Evolutionary conservation across 2,797 vertebrate species (phyloP).

Genomic region (Poeciliopsis infans): DNA sequence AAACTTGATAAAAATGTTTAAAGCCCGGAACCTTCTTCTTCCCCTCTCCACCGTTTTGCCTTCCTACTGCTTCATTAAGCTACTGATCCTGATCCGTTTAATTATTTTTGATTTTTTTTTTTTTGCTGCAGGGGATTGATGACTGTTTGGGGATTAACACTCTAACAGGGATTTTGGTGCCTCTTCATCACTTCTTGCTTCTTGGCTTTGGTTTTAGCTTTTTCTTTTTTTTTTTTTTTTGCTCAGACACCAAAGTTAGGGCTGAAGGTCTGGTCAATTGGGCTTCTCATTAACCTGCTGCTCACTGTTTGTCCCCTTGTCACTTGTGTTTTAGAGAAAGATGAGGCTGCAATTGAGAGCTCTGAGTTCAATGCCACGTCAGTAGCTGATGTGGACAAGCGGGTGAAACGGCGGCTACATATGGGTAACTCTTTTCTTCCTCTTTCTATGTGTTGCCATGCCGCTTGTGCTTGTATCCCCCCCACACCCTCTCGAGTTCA

Average conservation of each 20-base stretch:
- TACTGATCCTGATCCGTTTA: constrained; percentile 67
- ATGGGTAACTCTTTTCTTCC: constrained; percentile 99
- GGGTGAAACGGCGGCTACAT: constrained; percentile 99
- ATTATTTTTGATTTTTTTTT: constrained; percentile 71
- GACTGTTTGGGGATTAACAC: constrained; percentile 85
- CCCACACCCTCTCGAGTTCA: constrained; percentile 36
- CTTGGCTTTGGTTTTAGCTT: constrained; percentile 80
- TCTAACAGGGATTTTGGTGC: constrained; percentile 87
- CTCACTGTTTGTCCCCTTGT: constrained; percentile 98
- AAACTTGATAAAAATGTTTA: constrained; percentile 29
- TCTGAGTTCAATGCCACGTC: constrained; percentile 99
- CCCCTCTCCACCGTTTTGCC: constrained; percentile 32
- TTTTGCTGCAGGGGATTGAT: constrained; percentile 69
- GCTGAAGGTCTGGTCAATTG: constrained; percentile 88
- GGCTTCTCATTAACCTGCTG: constrained; percentile 99
- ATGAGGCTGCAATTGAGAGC: constrained; percentile 99
- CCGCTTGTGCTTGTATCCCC: constrained; percentile 85
- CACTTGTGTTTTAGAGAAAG: constrained; percentile 99
- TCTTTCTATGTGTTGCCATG: constrained; percentile 96
- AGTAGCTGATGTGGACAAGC: constrained; percentile 99
- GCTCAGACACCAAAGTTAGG: constrained; percentile 87
- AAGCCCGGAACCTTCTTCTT: constrained; percentile 26
- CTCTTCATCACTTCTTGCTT: constrained; percentile 86
- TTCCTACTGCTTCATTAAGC: constrained; percentile 60
- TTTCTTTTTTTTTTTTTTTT: constrained; percentile 67